Percentiles rank a stretch among this genome's conserved stretches.
phyloP scores from a whole-genome alignment of 2,113 vertebrate species.

The Laticauda laticaudata region DNA sequence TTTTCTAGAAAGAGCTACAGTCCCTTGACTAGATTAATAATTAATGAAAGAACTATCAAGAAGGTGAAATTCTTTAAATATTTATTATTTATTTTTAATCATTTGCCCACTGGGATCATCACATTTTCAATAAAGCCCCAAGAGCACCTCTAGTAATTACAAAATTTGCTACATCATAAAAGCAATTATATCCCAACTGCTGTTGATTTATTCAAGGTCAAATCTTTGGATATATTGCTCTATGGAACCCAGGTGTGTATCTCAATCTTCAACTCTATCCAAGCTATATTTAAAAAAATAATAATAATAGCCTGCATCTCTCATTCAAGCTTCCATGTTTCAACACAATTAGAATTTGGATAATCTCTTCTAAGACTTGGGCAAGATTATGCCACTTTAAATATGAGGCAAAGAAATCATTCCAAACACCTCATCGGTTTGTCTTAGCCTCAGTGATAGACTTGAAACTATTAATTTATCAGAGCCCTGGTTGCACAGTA shows the following conservation, averaged over 20 bases:
- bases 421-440: background rate
- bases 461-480: background rate
- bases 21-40: background rate
- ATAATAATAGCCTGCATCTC: background rate
- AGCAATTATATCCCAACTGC: background rate
- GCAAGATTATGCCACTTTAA: background rate
- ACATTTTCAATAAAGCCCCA: background rate
- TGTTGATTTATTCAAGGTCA: background rate
- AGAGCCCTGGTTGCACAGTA: no score
- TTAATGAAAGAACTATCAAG: background rate
- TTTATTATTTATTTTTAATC: background rate
- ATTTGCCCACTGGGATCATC: background rate
- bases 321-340: background rate
- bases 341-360: background rate
- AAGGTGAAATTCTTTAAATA: background rate
- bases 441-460: background rate
- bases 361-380: background rate
- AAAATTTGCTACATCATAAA: background rate
- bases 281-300: background rate
- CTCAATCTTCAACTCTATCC: background rate
- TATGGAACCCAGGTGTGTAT: background rate
- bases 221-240: background rate
- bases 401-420: background rate
- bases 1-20: background rate
- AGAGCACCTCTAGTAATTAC: background rate